phyloP scores from a whole-genome alignment of 2,888 invertebrate genomes.

The Abrostola triplasia region DNA sequence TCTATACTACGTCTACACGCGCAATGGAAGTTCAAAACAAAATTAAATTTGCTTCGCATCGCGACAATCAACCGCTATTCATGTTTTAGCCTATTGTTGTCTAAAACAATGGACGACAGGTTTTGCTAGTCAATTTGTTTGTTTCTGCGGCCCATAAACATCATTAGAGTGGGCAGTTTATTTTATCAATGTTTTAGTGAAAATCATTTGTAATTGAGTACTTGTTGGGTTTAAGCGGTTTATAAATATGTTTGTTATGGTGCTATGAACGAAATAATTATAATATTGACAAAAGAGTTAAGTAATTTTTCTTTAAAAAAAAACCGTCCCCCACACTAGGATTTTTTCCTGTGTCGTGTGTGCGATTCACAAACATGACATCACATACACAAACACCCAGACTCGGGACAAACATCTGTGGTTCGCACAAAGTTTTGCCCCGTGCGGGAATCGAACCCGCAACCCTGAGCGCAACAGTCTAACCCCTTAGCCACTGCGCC shows the following conservation, averaged over 20 bases:
- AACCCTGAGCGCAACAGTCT: too few relatives aligned
- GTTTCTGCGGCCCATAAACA: conserved; percentile 54
- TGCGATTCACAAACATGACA: too few relatives aligned
- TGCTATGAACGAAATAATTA: too few relatives aligned
- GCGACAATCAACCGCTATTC: conserved; percentile 68
- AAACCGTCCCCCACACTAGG: too few relatives aligned
- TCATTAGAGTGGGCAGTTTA: conserved; percentile 53
- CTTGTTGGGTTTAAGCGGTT: conserved; percentile 5
- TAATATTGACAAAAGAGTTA: too few relatives aligned
- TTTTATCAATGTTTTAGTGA: conserved; percentile 35
- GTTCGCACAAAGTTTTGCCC: too few relatives aligned
- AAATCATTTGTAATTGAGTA: conserved; percentile 29
- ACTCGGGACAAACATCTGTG: too few relatives aligned
- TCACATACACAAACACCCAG: too few relatives aligned
- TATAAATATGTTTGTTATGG: background rate
- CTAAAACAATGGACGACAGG: conserved; percentile 59
- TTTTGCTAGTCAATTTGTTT: conserved; percentile 64
- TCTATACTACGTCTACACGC: conserved; percentile 14
- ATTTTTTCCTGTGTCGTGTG: too few relatives aligned
- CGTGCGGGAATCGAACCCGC: too few relatives aligned
- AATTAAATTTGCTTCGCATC: conserved; percentile 60
- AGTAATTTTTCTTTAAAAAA: too few relatives aligned
- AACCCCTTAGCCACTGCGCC: too few relatives aligned
- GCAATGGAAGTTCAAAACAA: conserved; percentile 45
- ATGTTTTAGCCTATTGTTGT: conserved; percentile 59